Percentiles rank a stretch among this genome's conserved stretches.
These are phyloP conservation scores for Hyles euphorbiae DNA, from an alignment of 1,140 invertebrate species.

Conservation along the genomic window DNA sequence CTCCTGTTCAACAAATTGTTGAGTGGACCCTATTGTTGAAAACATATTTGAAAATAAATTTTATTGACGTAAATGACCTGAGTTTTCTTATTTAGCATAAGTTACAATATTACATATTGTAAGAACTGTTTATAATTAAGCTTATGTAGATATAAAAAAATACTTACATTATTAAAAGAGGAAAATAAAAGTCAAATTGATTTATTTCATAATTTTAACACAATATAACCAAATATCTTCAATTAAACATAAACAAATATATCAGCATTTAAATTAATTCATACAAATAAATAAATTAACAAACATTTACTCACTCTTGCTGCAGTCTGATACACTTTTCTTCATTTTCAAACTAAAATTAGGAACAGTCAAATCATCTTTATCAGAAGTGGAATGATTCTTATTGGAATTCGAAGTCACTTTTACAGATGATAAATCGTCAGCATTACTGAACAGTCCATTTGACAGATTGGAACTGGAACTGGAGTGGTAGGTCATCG, in stretches of 20 bases:
- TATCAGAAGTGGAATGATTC: slow-evolving; percentile 66
- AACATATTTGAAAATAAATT: background rate
- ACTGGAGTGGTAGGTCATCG: slow-evolving; percentile 61
- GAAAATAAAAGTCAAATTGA: too few species aligned
- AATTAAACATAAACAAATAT: background rate
- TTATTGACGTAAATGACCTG: background rate
- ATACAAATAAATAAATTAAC: slow-evolving; percentile 11
- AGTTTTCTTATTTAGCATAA: too few species aligned
- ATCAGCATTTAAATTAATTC: background rate
- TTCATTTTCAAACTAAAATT: slow-evolving; percentile 66
- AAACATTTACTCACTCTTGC: slow-evolving; percentile 55
- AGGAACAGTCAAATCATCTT: slow-evolving; percentile 68
- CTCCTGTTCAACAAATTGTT: too few species aligned
- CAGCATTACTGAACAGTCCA: slow-evolving; percentile 69
- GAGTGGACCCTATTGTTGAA: too few species aligned
- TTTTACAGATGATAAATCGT: slow-evolving; percentile 75
- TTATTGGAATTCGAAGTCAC: slow-evolving; percentile 61
- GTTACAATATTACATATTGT: too few species aligned
- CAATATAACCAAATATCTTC: background rate
- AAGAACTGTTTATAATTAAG: too few species aligned
- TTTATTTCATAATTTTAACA: background rate
- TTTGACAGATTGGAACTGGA: slow-evolving; percentile 64
- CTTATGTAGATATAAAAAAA: too few species aligned
- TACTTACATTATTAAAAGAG: too few species aligned
- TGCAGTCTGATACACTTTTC: slow-evolving; percentile 45